phyloP scores from a whole-genome alignment of 2,113 vertebrate genomes.

The Vicugna pacos region DNA sequence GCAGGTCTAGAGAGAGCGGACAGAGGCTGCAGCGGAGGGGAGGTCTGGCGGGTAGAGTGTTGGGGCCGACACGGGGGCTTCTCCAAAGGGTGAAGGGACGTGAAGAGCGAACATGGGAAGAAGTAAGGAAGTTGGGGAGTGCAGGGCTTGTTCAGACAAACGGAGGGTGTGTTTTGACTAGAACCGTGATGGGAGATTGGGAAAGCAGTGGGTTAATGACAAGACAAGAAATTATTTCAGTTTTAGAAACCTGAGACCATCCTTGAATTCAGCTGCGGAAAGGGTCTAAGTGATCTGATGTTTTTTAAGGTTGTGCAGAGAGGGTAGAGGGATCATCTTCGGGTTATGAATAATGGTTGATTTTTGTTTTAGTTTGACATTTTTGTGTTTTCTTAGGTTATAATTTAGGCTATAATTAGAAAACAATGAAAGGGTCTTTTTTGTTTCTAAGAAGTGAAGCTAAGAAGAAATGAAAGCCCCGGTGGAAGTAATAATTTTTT shows the following conservation, averaged over 20 bases:
- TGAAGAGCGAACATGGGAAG: neutral
- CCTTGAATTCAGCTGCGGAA: neutral
- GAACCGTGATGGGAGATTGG: neutral
- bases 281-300: neutral
- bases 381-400: conserved; percentile 7
- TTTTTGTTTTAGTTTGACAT: neutral
- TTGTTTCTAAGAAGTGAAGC: neutral
- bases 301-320: neutral
- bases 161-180: neutral
- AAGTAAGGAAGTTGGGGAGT: neutral
- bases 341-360: neutral
- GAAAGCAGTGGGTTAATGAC: neutral
- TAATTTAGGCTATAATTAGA: neutral
- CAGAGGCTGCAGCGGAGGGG: neutral
- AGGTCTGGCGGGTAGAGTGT: neutral
- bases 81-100: neutral
- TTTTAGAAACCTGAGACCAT: neutral
- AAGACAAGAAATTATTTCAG: neutral
- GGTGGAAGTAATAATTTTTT: conserved; percentile 5
- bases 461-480: neutral
- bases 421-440: neutral
- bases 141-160: neutral
- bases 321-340: neutral
- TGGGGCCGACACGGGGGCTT: neutral
- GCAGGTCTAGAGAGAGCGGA: neutral